Conservation (phyloP, 2,113 vertebrate species). For the Bos taurus region DNA sequence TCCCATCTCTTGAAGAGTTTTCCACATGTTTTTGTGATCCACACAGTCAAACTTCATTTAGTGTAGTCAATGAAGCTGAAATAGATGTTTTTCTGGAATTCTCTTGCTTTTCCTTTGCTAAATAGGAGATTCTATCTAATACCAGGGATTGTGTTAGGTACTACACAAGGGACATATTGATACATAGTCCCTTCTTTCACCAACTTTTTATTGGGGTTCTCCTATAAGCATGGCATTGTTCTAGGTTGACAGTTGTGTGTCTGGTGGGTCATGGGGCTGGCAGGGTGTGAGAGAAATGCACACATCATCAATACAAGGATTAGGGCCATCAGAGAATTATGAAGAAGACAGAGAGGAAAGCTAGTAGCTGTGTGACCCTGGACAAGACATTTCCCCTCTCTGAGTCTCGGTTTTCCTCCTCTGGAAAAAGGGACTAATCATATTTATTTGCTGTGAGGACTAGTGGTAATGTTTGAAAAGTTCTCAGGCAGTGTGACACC, state of each 20-base stretch:
- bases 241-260: not conserved
- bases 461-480: not conserved
- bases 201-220: not conserved
- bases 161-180: not conserved
- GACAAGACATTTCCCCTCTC: not conserved
- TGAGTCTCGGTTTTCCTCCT: not conserved
- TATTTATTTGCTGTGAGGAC: not conserved
- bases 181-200: not conserved
- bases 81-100: not conserved
- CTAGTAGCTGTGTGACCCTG: not conserved
- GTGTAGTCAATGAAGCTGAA: not conserved
- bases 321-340: not conserved
- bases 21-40: not conserved
- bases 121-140: not conserved
- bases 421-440: not conserved
- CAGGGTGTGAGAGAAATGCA: not conserved
- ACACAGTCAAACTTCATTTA: not conserved
- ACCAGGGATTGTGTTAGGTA: not conserved
- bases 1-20: not conserved
- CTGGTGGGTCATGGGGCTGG: not conserved
- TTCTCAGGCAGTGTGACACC: not conserved
- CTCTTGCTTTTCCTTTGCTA: not conserved
- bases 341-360: not conserved
- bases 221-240: not conserved
- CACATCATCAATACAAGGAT: not conserved